Percentiles rank a stretch among this genome's conserved stretches.
Conservation (phyloP, 1,140 invertebrate genomes). For the Lordiphosa clarofinis region DNA sequence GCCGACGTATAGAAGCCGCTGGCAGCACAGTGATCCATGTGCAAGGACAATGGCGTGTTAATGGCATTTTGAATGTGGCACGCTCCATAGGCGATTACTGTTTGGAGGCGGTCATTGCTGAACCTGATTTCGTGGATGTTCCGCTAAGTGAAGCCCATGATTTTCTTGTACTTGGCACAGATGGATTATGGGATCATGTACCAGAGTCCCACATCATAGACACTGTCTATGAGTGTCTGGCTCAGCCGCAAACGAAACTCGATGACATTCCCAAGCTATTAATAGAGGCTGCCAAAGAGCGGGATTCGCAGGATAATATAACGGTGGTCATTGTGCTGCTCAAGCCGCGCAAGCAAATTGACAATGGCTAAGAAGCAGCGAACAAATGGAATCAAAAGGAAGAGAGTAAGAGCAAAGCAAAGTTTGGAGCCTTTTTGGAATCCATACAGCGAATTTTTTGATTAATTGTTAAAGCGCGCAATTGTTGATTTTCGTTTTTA, state of each 20-base stretch:
- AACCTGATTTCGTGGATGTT: conserved; percentile 89
- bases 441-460: conserved; percentile 21
- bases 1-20: conserved; percentile 54
- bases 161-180: conserved; percentile 94
- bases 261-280: conserved; percentile 72
- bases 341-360: conserved; percentile 58
- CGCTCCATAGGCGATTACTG: conserved; percentile 75
- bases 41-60: conserved; percentile 74
- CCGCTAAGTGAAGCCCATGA: conserved; percentile 89
- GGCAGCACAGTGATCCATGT: conserved; percentile 66
- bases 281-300: conserved; percentile 67
- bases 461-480: conserved; percentile 37
- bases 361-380: conserved; percentile 4
- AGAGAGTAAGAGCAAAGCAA: too few species aligned
- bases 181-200: conserved; percentile 95
- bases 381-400: too few species aligned
- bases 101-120: conserved; percentile 86
- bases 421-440: conserved; percentile 1
- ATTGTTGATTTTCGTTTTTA: conserved; percentile 32
- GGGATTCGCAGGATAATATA: conserved; percentile 73
- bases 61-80: conserved; percentile 74
- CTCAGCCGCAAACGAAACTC: conserved; percentile 42
- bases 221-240: conserved; percentile 80
- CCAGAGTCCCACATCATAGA: conserved; percentile 81
- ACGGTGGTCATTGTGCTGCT: conserved; percentile 67